phyloP scores from a whole-genome alignment of 2,113 vertebrate species.

The Nibea coibor region DNA sequence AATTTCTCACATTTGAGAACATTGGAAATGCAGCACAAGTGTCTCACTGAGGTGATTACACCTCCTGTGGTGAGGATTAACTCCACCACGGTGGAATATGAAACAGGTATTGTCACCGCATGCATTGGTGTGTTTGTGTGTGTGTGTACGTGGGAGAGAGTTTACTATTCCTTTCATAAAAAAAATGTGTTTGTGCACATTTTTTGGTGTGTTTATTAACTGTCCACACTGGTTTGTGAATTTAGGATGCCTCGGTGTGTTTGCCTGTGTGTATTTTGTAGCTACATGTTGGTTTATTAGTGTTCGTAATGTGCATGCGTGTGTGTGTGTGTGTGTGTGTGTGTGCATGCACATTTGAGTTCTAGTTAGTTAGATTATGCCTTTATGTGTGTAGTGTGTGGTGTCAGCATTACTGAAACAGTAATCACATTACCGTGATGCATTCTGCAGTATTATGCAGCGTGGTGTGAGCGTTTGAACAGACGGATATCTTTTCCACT shows the following conservation, averaged over 20 bases:
- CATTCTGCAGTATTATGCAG: too few relatives aligned
- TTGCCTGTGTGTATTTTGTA: not conserved
- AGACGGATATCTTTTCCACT: constrained; percentile 23
- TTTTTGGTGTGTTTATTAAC: not conserved
- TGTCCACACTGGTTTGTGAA: not conserved
- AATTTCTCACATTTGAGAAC: constrained; percentile 23
- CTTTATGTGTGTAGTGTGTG: too few relatives aligned
- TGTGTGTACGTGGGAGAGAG: not conserved
- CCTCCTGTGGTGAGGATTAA: constrained; percentile 54
- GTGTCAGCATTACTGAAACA: too few relatives aligned
- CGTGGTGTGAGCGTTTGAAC: constrained; percentile 7
- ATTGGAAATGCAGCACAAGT: constrained; percentile 41
- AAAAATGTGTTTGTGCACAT: not conserved
- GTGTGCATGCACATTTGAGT: too few relatives aligned
- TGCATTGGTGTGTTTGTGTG: not conserved
- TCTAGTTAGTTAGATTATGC: too few relatives aligned
- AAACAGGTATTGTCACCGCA: constrained; percentile 5
- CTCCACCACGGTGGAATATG: constrained; percentile 21
- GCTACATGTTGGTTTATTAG: not conserved
- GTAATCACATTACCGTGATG: too few relatives aligned
- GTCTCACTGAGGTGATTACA: constrained; percentile 37
- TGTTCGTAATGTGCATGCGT: not conserved
- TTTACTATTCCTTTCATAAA: not conserved
- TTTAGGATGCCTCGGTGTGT: not conserved
- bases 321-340: too few relatives aligned